These are phyloP conservation scores for Argopecten irradians DNA, from an alignment of 1,140 invertebrate genomes.

Conservation along the genomic window DNA sequence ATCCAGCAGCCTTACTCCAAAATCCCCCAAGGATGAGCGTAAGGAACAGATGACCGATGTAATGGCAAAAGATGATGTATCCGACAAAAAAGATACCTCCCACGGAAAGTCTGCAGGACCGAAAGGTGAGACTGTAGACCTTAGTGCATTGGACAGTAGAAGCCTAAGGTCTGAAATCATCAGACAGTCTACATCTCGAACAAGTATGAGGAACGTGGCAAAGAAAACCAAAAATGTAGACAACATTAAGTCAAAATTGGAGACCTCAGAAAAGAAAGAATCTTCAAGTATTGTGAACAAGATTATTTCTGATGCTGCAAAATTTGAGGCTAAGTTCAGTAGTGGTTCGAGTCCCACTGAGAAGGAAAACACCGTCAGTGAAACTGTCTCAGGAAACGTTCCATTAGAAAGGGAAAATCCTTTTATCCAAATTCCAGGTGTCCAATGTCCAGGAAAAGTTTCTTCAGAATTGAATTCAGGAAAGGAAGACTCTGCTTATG, in stretches of 20 bases:
- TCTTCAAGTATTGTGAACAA: not conserved
- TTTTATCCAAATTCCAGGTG: not conserved
- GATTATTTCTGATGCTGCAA: not conserved
- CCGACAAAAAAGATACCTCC: too few relatives aligned
- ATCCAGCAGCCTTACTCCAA: not conserved
- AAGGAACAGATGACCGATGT: not conserved
- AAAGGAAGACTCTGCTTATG: not conserved
- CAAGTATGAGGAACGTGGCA: not conserved
- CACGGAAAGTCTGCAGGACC: too few relatives aligned
- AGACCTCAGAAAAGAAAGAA: not conserved
- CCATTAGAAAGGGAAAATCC: not conserved
- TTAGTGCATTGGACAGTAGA: not conserved
- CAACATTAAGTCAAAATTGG: not conserved
- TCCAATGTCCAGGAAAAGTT: not conserved
- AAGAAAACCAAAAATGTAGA: not conserved
- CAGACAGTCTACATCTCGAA: not conserved
- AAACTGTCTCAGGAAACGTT: not conserved
- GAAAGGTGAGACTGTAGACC: not conserved
- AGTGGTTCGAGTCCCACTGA: not conserved
- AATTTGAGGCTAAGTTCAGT: not conserved
- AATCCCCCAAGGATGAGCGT: constrained; percentile 1
- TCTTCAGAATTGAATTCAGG: not conserved
- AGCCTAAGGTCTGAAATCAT: not conserved
- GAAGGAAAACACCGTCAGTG: not conserved
- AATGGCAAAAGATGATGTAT: too few relatives aligned